Evolutionary conservation across 2,888 invertebrate genomes (phyloP).

Genomic region (Arrhopalites spinosus): DNA sequence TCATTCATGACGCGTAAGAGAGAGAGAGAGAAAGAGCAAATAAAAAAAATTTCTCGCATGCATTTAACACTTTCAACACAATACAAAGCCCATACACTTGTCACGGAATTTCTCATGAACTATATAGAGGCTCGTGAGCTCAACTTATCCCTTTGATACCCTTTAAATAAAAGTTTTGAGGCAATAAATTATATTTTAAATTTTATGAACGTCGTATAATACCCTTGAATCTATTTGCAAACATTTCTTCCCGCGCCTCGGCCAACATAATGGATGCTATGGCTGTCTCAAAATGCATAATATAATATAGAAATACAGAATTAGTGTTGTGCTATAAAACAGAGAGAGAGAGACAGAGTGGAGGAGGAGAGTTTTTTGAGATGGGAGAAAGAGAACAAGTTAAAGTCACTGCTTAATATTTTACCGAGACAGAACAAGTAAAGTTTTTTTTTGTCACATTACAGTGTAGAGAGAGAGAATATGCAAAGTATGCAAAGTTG

Average conservation of each 20-base stretch:
- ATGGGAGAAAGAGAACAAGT: neutral
- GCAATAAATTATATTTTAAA: neutral
- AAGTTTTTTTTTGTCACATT: constrained; percentile 9
- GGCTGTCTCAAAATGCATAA: too few relatives aligned
- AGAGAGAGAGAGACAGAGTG: neutral
- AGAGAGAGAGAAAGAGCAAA: too few relatives aligned
- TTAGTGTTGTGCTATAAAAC: neutral
- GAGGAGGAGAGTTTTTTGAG: neutral
- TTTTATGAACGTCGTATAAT: constrained; percentile 12
- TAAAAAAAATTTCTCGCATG: too few relatives aligned
- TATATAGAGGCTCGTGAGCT: too few relatives aligned
- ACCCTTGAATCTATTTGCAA: constrained; percentile 9
- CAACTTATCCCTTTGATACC: too few relatives aligned
- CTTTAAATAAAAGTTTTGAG: too few relatives aligned
- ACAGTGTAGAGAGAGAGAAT: constrained; percentile 3
- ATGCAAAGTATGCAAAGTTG: constrained; percentile 23
- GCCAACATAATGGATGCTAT: too few relatives aligned
- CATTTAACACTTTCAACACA: too few relatives aligned
- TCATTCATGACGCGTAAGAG: too few relatives aligned
- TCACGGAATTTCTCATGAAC: too few relatives aligned
- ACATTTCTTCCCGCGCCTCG: neutral
- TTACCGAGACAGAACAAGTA: neutral
- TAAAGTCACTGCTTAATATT: constrained; percentile 8
- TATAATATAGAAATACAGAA: too few relatives aligned
- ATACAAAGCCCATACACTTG: too few relatives aligned